Base-by-base conservation (phyloP, 2,888 invertebrate genomes). In the Drosophila lacicola region DNA sequence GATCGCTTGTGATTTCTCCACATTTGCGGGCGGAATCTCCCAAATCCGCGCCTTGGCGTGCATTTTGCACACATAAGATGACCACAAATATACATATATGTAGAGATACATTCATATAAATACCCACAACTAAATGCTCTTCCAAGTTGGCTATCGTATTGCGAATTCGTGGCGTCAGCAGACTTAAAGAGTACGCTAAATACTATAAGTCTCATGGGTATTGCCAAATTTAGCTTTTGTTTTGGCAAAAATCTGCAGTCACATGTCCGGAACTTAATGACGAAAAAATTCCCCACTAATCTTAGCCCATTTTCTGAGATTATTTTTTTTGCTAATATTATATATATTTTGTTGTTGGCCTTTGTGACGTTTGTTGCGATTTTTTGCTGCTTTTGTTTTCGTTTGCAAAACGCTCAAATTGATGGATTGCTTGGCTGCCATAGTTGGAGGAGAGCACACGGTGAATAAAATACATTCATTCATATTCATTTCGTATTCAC, bases 311-410 rank as follows among this genome's bases (percentile, higher is more conserved):
- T 45, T 49, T 57, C 47, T 14, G 4, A 2, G 19, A 11, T 36
- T 36, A 17, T 14, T 10, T 19, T 10, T 62, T 45, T 65, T 61
- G 45, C 47, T 21, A 5, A 2, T 34, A 11, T 25, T 36, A 25
- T 14, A 14, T 36, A 25, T 14, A 14, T 33, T 11, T 53, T 66
- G 41, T 66, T 61, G 49, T 17, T 11, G 34, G 21, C 64, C 67
- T 80, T 76, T 50, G 67, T 86, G 82, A 86, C 82, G 86, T 78
- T 82, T 82, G 77, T 80, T 61, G 80, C 86, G 25, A 66, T 69
- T 63, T 61, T 55, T 39, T 37, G 44, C 34, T 14, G 36, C 11
- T 19, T 39, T 53, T 61, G 33, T 42, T 42, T 70, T 75, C 41
- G 46, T 55, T 74, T 62, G 51, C 58, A 51, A 19, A 45, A 13